These are phyloP conservation scores for Ormia ochracea DNA, from an alignment of 2,888 invertebrate species.

Conservation along the genomic window DNA sequence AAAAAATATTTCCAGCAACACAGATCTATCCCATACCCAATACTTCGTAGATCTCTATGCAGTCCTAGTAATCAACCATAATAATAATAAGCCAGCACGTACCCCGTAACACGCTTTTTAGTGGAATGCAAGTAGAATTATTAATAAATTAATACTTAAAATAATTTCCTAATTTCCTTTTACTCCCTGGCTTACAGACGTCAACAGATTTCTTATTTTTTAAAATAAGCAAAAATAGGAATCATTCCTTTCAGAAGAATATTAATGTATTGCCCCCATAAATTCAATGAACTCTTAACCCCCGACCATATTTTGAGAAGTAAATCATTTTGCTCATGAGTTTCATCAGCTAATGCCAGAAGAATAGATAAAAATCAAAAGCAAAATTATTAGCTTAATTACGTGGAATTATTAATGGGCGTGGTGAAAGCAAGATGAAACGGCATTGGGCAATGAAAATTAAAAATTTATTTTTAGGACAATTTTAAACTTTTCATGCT, in stretches of 20 bases:
- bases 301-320: conserved; percentile 25
- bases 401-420: not conserved
- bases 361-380: conserved; percentile 46
- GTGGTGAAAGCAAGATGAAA: not conserved
- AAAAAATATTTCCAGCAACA: no score
- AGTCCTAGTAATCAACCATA: no score
- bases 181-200: not conserved
- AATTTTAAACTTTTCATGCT: not conserved
- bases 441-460: not conserved
- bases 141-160: not conserved
- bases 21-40: no score
- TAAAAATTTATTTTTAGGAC: not conserved
- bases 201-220: not conserved
- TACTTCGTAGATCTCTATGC: no score
- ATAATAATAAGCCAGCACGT: no score
- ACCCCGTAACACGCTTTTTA: no score
- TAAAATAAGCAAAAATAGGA: not conserved
- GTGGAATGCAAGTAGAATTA: no score
- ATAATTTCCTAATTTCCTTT: not conserved
- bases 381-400: not conserved
- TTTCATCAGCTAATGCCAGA: conserved; percentile 50
- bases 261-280: conserved; percentile 60
- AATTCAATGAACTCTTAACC: conserved; percentile 63
- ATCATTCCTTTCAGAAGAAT: conserved; percentile 3
- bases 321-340: not conserved